A percentile compares a stretch with the other conserved stretches of the same genome.
phyloP scores from a whole-genome alignment of 2,113 vertebrate species.

The Poeciliopsis turrubarensis region DNA sequence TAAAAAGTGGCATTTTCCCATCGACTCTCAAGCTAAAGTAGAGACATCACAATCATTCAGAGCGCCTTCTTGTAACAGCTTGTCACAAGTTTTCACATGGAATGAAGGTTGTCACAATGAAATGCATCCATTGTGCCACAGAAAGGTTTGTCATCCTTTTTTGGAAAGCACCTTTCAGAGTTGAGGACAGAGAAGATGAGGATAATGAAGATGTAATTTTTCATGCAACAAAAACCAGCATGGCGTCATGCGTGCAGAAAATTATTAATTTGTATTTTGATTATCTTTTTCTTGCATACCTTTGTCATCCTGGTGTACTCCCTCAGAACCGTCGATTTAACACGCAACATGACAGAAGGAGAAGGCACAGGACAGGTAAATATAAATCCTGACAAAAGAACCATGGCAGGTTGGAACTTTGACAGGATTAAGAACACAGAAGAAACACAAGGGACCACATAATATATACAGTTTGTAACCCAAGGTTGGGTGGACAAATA shows the following conservation, averaged over 20 bases:
- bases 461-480: conserved; percentile 29
- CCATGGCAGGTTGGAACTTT: conserved; percentile 62
- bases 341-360: conserved; percentile 67
- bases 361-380: conserved; percentile 75
- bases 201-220: conserved; percentile 48
- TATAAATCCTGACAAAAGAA: conserved; percentile 75
- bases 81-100: conserved; percentile 16
- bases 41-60: conserved; percentile 20
- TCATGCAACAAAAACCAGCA: conserved; percentile 66
- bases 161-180: conserved; percentile 56
- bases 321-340: conserved; percentile 71
- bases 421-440: conserved; percentile 70
- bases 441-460: conserved; percentile 53
- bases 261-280: conserved; percentile 40
- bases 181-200: background rate
- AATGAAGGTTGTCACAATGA: conserved; percentile 48
- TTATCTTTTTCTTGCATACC: conserved; percentile 70
- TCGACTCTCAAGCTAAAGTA: conserved; percentile 13
- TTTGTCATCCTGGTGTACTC: conserved; percentile 67
- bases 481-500: conserved; percentile 45
- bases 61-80: conserved; percentile 42
- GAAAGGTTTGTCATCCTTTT: conserved; percentile 60
- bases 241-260: conserved; percentile 61
- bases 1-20: conserved; percentile 27
- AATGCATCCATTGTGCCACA: conserved; percentile 58